Percentiles rank a stretch among this genome's conserved stretches.
Conservation (phyloP, 1,140 invertebrate genomes). For the Venustaconcha ellipsiformis region DNA sequence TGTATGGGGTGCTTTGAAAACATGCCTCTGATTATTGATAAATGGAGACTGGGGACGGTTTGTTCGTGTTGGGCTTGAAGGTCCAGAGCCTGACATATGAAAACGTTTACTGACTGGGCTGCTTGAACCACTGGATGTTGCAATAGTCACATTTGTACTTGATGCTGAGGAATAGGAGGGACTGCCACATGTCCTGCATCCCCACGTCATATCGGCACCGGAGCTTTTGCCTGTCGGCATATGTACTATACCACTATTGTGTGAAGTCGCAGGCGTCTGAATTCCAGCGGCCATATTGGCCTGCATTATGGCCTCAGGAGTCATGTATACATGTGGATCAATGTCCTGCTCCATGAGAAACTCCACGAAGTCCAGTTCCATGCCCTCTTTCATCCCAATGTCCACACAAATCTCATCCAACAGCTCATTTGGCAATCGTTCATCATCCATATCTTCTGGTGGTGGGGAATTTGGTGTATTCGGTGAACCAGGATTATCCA, state of each 20-base stretch:
- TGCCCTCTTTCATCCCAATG: conserved; percentile 68
- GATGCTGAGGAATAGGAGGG: conserved; percentile 46
- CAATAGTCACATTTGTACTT: conserved; percentile 46
- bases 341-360: conserved; percentile 65
- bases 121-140: conserved; percentile 54
- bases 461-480: conserved; percentile 51
- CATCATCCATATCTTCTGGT: conserved; percentile 55
- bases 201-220: conserved; percentile 12
- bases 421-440: conserved; percentile 66
- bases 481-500: conserved; percentile 52
- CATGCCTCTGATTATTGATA: conserved; percentile 17
- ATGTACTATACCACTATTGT: conserved; percentile 28
- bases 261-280: conserved; percentile 22
- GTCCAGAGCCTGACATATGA: conserved; percentile 55
- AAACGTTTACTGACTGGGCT: conserved; percentile 59
- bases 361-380: conserved; percentile 68
- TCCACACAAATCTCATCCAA: conserved; percentile 68
- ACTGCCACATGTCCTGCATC: conserved; percentile 38
- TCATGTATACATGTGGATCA: conserved; percentile 62
- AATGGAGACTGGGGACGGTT: conserved; percentile 13
- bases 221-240: conserved; percentile 35
- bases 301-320: conserved; percentile 53
- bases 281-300: conserved; percentile 37
- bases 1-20: conserved; percentile 60
- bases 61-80: conserved; percentile 46